These are phyloP conservation scores for Anarrhichthys ocellatus DNA, from an alignment of 2,113 vertebrate genomes.

Conservation along the genomic window DNA sequence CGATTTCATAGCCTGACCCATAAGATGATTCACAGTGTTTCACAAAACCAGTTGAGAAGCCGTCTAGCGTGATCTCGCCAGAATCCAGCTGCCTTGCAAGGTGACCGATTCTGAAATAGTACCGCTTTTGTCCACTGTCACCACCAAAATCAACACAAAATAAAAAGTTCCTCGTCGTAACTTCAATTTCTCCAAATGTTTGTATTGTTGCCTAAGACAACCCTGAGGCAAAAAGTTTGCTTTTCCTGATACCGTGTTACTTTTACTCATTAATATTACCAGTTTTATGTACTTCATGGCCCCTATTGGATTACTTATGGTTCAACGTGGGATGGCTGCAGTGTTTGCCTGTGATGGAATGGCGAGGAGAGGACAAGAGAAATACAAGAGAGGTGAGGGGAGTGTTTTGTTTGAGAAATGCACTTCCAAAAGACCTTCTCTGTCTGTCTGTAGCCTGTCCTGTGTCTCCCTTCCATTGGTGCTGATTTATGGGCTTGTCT, in stretches of 20 bases:
- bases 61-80: background rate
- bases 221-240: background rate
- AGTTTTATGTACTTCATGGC: background rate
- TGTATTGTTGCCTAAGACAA: background rate
- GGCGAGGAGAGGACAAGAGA: conserved; percentile 11
- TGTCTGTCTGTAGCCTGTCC: conserved; percentile 21
- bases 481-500: conserved; percentile 54
- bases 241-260: background rate
- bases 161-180: too few relatives aligned
- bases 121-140: background rate
- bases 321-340: conserved; percentile 4
- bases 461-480: conserved; percentile 8
- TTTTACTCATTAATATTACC: background rate
- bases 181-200: background rate
- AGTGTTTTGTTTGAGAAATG: conserved; percentile 54
- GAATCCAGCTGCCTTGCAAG: background rate
- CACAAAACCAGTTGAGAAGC: too few relatives aligned
- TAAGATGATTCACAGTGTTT: too few relatives aligned
- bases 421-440: conserved; percentile 36
- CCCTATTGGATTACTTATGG: conserved; percentile 45
- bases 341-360: conserved; percentile 27
- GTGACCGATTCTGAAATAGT: background rate
- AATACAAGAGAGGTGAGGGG: conserved; percentile 10
- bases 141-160: too few relatives aligned
- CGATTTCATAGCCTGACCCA: too few relatives aligned